Conservation (phyloP, 1,140 invertebrate species). For the Bombus superbus region DNA sequence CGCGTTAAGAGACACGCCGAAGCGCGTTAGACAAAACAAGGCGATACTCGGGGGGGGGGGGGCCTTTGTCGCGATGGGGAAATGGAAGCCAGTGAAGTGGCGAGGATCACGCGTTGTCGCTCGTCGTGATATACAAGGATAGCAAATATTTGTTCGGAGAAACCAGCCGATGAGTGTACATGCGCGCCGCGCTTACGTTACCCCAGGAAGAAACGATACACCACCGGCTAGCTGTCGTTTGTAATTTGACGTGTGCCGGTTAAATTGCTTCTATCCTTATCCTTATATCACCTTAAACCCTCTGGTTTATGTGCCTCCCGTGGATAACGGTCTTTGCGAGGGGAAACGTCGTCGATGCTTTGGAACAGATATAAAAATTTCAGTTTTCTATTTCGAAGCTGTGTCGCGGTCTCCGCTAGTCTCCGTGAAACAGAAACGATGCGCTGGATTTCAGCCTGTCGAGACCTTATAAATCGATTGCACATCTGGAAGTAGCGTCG, state of each 20-base stretch:
- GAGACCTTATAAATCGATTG: not conserved
- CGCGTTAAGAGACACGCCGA: not conserved
- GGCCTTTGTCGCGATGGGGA: conserved; percentile 13
- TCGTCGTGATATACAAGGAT: conserved; percentile 32
- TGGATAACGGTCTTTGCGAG: not conserved
- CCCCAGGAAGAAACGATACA: conserved; percentile 22
- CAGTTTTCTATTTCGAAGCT: conserved; percentile 38
- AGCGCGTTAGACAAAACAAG: conserved; percentile 17
- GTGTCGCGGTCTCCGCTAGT: not conserved
- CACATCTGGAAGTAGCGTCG: not conserved
- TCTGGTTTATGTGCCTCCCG: conserved; percentile 43
- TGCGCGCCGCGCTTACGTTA: not conserved
- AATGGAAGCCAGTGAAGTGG: conserved; percentile 36
- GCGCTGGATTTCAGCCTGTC: conserved; percentile 19
- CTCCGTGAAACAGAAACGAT: not conserved
- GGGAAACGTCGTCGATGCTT: not conserved
- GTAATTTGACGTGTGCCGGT: conserved; percentile 75
- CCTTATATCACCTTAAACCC: conserved; percentile 34
- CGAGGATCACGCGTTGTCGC: conserved; percentile 42
- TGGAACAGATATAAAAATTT: conserved; percentile 36
- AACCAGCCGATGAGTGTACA: not conserved
- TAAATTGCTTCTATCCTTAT: conserved; percentile 70
- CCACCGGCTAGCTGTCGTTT: conserved; percentile 34
- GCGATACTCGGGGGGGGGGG: conserved; percentile 32
- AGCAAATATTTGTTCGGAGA: conserved; percentile 49